phyloP scores from a whole-genome alignment of 1,140 invertebrate species.

The Pentalonia nigronervosa region DNA sequence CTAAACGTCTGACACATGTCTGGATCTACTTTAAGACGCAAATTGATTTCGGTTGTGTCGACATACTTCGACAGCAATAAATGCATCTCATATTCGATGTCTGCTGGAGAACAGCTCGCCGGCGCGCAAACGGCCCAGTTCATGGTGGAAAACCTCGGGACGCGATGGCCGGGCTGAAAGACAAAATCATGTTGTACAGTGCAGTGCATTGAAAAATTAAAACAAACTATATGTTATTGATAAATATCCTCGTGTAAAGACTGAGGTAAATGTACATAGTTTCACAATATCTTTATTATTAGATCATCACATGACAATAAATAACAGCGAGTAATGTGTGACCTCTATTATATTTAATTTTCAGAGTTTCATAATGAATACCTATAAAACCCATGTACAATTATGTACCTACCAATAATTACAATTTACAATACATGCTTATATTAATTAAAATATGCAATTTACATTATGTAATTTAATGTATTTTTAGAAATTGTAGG shows the following conservation, averaged over 20 bases:
- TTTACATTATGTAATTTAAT: too few relatives aligned
- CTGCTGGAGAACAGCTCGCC: constrained; percentile 67
- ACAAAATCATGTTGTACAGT: constrained; percentile 37
- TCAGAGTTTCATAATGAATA: background rate
- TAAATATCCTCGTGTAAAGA: background rate
- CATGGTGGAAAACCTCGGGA: constrained; percentile 70
- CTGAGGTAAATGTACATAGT: background rate
- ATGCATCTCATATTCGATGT: constrained; percentile 69
- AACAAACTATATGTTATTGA: background rate
- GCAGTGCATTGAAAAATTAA: background rate
- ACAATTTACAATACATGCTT: too few relatives aligned
- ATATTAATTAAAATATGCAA: too few relatives aligned
- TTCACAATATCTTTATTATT: background rate
- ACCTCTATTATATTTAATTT: background rate
- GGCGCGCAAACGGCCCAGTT: constrained; percentile 74
- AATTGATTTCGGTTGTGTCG: constrained; percentile 65
- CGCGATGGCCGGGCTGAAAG: constrained; percentile 71
- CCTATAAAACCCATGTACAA: too few relatives aligned
- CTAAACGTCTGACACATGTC: constrained; percentile 69
- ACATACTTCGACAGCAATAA: constrained; percentile 63
- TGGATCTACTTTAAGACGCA: constrained; percentile 68
- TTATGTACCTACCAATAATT: too few relatives aligned
- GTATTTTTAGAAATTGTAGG: background rate
- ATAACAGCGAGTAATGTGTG: background rate
- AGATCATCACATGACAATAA: background rate